These are phyloP conservation scores for Azemiops feae DNA, from an alignment of 2,113 vertebrate genomes.

Conservation along the genomic window DNA sequence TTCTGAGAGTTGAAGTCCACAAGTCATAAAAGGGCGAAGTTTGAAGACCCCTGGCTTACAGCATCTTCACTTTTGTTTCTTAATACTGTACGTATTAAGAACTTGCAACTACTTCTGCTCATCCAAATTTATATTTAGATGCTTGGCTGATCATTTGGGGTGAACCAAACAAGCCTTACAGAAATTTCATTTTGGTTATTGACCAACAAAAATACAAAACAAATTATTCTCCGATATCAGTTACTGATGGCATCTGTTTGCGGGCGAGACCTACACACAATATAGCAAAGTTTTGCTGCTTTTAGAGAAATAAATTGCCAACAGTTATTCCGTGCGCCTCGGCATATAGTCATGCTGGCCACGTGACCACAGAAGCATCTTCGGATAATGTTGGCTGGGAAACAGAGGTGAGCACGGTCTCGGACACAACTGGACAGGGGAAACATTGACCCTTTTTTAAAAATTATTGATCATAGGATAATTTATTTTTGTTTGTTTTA, in stretches of 20 bases:
- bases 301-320: background rate
- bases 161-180: background rate
- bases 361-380: background rate
- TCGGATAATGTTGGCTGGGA: background rate
- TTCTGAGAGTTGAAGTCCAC: no score
- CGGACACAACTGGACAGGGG: background rate
- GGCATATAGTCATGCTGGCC: background rate
- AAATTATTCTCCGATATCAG: background rate
- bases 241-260: background rate
- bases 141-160: background rate
- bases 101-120: slow-evolving; percentile 16
- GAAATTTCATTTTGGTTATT: background rate
- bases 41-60: background rate
- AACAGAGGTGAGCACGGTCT: background rate
- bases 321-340: background rate
- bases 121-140: background rate
- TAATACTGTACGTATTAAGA: rapidly evolving
- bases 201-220: background rate
- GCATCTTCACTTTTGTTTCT: slow-evolving; percentile 1
- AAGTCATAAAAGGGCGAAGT: no score
- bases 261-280: background rate
- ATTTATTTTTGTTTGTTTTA: background rate
- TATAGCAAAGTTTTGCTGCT: background rate
- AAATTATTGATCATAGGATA: background rate
- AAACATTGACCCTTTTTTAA: background rate